These are phyloP conservation scores for Drosophila diplacantha DNA, from an alignment of 2,888 invertebrate genomes.

Conservation along the genomic window DNA sequence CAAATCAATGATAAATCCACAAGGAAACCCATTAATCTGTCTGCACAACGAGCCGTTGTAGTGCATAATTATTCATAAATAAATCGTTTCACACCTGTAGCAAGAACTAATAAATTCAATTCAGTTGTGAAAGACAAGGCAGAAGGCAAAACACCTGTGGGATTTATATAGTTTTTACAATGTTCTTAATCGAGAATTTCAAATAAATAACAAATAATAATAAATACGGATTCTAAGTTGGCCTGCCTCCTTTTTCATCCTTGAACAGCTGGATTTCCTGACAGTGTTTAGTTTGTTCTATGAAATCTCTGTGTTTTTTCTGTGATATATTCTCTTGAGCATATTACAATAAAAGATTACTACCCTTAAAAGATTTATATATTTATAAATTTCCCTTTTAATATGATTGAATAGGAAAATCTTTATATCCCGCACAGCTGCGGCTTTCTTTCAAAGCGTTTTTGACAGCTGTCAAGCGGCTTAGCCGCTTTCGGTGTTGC, in stretches of 20 bases:
- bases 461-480: slow-evolving; percentile 26
- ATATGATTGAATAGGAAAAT: not conserved
- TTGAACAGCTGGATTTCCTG: no score
- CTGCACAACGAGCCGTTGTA: not conserved
- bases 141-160: not conserved
- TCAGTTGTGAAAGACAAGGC: not conserved
- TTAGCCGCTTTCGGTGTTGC: slow-evolving; percentile 1
- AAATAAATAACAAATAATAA: not conserved
- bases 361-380: not conserved
- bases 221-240: not conserved
- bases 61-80: not conserved
- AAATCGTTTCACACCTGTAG: not conserved
- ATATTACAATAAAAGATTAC: not conserved
- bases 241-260: not conserved
- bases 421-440: not conserved
- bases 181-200: not conserved
- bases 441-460: not conserved
- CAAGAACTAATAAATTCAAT: not conserved
- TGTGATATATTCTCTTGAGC: no score
- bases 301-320: no score
- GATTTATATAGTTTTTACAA: not conserved
- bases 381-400: not conserved
- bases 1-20: not conserved
- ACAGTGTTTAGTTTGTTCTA: not conserved
- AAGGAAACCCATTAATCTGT: not conserved